phyloP scores from a whole-genome alignment of 1,140 invertebrate genomes.

The Leptinotarsa defecta region DNA sequence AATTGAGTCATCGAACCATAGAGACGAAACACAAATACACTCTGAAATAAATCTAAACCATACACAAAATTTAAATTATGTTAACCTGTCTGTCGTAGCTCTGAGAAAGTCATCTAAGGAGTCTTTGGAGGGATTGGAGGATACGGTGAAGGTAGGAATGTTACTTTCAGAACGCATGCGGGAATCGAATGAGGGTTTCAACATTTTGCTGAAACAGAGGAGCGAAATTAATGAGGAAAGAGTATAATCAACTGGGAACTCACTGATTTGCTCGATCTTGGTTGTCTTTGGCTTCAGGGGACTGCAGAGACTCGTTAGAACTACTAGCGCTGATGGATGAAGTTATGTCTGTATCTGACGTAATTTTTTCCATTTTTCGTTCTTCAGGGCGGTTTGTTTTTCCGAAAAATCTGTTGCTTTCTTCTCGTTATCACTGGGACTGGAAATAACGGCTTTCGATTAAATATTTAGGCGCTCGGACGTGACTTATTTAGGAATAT shows the following conservation, averaged over 20 bases:
- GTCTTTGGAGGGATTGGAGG: background rate
- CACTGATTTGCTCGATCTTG: constrained; percentile 27
- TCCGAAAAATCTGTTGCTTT: background rate
- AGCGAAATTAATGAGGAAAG: background rate
- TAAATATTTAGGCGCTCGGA: background rate
- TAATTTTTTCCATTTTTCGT: background rate
- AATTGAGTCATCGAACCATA: no score
- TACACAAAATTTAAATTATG: background rate
- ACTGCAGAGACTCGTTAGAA: constrained; percentile 1
- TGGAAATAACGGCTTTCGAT: background rate
- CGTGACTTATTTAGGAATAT: constrained; percentile 1
- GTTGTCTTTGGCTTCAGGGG: background rate
- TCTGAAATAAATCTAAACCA: background rate
- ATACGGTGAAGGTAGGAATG: background rate
- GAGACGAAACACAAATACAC: background rate
- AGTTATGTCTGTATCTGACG: background rate
- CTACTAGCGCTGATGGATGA: background rate
- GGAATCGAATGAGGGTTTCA: background rate
- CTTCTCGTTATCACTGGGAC: background rate
- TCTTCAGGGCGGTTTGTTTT: background rate
- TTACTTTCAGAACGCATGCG: background rate
- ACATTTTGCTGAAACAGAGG: constrained; percentile 4
- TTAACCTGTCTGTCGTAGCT: constrained; percentile 2
- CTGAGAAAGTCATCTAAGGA: constrained; percentile 5
- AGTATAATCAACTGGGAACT: constrained; percentile 9